These are phyloP conservation scores for Mizuhopecten yessoensis DNA, from an alignment of 1,140 invertebrate species.

Conservation along the genomic window DNA sequence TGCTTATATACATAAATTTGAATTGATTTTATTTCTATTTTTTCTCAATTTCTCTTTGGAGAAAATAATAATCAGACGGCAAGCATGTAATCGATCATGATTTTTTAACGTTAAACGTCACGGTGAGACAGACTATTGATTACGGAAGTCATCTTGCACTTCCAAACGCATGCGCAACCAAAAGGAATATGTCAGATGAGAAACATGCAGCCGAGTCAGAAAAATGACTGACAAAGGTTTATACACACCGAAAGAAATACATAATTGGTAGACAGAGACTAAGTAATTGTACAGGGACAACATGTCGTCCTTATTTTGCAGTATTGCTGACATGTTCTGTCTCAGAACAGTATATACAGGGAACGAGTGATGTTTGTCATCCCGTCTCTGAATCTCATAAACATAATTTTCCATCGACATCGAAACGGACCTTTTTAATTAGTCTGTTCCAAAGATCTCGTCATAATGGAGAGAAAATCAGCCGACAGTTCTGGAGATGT, in stretches of 20 bases:
- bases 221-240: slow-evolving; percentile 28
- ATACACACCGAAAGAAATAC: neutral
- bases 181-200: slow-evolving; percentile 33
- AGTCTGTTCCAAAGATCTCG: slow-evolving; percentile 25
- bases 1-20: too few species aligned
- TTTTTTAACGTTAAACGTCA: neutral
- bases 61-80: neutral
- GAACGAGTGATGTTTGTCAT: slow-evolving; percentile 17
- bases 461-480: slow-evolving; percentile 44
- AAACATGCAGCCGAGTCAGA: slow-evolving; percentile 19
- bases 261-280: neutral
- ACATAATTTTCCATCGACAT: slow-evolving; percentile 35
- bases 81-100: neutral
- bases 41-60: too few species aligned
- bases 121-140: slow-evolving; percentile 10
- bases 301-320: neutral
- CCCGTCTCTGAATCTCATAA: slow-evolving; percentile 26
- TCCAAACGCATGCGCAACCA: slow-evolving; percentile 23
- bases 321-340: neutral
- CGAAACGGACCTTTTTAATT: slow-evolving; percentile 14
- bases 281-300: neutral
- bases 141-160: slow-evolving; percentile 29
- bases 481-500: slow-evolving; percentile 51
- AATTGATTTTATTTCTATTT: too few species aligned
- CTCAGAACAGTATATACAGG: neutral